Evolutionary conservation across 2,797 vertebrate genomes (phyloP), one percentile per base, ranked within the genome.

Genomic region (Aplochiton taeniatus): DNA sequence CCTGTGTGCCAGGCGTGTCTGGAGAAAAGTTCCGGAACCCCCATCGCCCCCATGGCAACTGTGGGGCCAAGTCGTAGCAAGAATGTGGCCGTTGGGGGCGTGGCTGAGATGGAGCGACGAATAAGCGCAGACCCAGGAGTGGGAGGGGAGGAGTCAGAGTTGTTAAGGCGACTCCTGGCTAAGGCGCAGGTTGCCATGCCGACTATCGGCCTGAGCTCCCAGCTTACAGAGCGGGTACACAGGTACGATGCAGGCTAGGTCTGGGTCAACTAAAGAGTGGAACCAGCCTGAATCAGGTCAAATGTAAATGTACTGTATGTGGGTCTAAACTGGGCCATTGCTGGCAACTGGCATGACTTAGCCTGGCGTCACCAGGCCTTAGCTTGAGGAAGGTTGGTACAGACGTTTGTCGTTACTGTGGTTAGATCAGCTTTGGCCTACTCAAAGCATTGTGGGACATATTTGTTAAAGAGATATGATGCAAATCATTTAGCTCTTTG

Each of bases 51-150:
- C 17, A 83, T 88, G 76, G 90, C 90, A 76, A 91, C 88, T n/a
- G 90, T 90, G 70, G 75, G 90, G 85, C 93, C 88, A 85, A 83
- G 85, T 79, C 92, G 90, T 74, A 85, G 88, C 79, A 93, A 91
- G 83, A 90, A 94, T 84, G 95, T 99, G 85, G 96, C 94, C 88
- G 98, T 98, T 85, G 96, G 96, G 76, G 94, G 94, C 0, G 95
- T 98, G 84, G 97, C 96, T 72, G 95, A 98, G 89, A 96, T 97
- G 87, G 93, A 95, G 84, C 89, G 93, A 86, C 92, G 88, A 72
- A 84, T 95, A 9, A 84, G 92, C 82, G 86, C 92, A 74, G 86
- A 91, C 74, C 87, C 81, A 74, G 62, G 82, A 59, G 88, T 82
- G 74, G 83, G 91, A 84, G 88, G 86, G 83, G 88, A 87, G 77